Evolutionary conservation across 2,888 invertebrate genomes (phyloP).

Genomic region (Salticus scenicus): DNA sequence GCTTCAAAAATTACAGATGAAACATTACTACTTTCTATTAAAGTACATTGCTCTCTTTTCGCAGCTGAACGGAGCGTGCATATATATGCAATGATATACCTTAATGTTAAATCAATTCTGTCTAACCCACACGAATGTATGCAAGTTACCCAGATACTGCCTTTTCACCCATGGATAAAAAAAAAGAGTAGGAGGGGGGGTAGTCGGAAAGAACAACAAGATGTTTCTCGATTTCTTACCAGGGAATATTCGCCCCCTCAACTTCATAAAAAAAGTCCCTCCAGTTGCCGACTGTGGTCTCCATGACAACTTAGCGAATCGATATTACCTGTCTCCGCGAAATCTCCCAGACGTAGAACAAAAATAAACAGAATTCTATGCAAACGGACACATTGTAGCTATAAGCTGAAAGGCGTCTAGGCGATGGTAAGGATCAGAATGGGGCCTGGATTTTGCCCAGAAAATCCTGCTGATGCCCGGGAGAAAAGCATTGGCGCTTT

Average conservation of each 20-base stretch:
- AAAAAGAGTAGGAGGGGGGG: too few relatives aligned
- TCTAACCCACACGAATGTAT: neutral
- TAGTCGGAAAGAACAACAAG: neutral
- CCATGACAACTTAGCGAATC: neutral
- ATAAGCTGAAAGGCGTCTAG: too few relatives aligned
- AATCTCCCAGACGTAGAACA: neutral
- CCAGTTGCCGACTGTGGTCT: neutral
- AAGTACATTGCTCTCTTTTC: too few relatives aligned
- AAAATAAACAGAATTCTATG: neutral
- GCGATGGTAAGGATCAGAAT: too few relatives aligned
- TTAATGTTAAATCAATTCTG: neutral
- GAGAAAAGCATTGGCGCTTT: too few relatives aligned
- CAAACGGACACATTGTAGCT: neutral
- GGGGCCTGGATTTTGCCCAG: too few relatives aligned
- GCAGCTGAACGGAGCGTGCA: too few relatives aligned
- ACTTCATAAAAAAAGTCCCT: neutral
- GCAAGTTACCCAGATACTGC: neutral
- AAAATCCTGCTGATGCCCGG: too few relatives aligned
- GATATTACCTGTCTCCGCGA: neutral
- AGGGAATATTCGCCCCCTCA: neutral
- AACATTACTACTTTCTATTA: too few relatives aligned
- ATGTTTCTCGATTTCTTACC: neutral
- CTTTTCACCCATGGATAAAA: too few relatives aligned
- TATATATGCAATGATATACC: constrained; percentile 6
- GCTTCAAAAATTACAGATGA: too few relatives aligned